Evolutionary conservation across 35 echinoderm and acorn worm species (phyloP).

Genomic region (Ophiothrix spiculata): DNA sequence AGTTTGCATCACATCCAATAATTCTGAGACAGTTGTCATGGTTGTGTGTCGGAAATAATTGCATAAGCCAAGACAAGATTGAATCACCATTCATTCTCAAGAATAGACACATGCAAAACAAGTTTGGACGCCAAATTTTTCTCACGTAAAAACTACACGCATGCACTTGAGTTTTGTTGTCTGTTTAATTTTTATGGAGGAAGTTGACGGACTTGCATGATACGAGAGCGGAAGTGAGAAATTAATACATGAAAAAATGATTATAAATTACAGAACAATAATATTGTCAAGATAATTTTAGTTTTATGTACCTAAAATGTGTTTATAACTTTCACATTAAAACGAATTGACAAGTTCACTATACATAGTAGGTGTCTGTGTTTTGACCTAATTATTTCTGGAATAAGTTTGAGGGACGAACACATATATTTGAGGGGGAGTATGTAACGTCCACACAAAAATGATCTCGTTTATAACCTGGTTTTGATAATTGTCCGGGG

Average conservation of each 20-base stretch:
- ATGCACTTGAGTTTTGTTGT: background rate
- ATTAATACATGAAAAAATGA: background rate
- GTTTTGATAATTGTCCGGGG: no score
- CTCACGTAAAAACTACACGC: constrained; percentile 8
- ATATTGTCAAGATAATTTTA: no score
- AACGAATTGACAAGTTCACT: no score
- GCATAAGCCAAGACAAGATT: background rate
- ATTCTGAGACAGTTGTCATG: constrained; percentile 8
- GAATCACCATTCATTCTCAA: background rate
- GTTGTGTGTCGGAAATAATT: background rate
- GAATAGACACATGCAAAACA: background rate
- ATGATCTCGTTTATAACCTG: no score
- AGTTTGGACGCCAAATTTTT: constrained; percentile 5
- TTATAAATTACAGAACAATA: no score
- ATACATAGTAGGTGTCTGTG: no score
- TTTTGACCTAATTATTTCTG: no score
- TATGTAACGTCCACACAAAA: no score
- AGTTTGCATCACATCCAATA: constrained; percentile 12
- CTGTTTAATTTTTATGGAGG: background rate
- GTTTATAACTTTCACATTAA: no score
- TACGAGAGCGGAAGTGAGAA: constrained; percentile 3
- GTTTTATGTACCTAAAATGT: no score
- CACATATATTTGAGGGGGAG: no score
- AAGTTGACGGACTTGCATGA: background rate
- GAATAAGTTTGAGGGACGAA: no score